Percentiles rank a stretch among this genome's conserved stretches.
phyloP scores from a whole-genome alignment of 2,888 invertebrate genomes.

The Pollenia amentaria region DNA sequence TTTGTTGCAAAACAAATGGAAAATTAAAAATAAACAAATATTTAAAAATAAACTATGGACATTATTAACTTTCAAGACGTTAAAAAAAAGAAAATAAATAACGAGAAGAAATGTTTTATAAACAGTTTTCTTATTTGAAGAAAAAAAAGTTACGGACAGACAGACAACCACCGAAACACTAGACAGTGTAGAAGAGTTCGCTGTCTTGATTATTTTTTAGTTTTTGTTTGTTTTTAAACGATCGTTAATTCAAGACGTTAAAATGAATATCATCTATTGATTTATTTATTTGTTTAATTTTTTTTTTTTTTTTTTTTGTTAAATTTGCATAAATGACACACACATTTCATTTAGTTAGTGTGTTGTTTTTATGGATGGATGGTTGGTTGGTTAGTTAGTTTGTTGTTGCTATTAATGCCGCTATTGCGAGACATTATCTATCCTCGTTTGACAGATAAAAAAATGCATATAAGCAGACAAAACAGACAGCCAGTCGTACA shows the following conservation, averaged over 20 bases:
- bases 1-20: conserved; percentile 37
- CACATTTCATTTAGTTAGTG: conserved; percentile 20
- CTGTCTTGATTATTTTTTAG: neutral
- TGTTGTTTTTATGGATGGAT: neutral
- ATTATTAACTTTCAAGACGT: conserved; percentile 2
- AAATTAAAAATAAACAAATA: neutral
- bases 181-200: neutral
- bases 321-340: conserved; percentile 67
- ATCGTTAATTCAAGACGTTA: conserved; percentile 13
- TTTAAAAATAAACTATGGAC: neutral
- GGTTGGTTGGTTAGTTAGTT: neutral
- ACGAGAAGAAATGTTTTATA: conserved; percentile 7
- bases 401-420: conserved; percentile 20
- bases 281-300: conserved; percentile 52
- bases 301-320: conserved; percentile 21
- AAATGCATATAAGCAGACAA: neutral
- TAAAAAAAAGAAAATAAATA: neutral
- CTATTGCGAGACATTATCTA: neutral
- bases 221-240: conserved; percentile 26
- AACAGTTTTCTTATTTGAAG: conserved; percentile 49
- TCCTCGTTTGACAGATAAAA: conserved; percentile 15
- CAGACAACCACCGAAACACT: neutral
- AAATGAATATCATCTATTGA: conserved; percentile 57
- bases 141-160: neutral
- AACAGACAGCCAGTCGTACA: conserved; percentile 7